Conservation (phyloP, 1,140 invertebrate species). For the Mycetomoellerius zeteki region DNA sequence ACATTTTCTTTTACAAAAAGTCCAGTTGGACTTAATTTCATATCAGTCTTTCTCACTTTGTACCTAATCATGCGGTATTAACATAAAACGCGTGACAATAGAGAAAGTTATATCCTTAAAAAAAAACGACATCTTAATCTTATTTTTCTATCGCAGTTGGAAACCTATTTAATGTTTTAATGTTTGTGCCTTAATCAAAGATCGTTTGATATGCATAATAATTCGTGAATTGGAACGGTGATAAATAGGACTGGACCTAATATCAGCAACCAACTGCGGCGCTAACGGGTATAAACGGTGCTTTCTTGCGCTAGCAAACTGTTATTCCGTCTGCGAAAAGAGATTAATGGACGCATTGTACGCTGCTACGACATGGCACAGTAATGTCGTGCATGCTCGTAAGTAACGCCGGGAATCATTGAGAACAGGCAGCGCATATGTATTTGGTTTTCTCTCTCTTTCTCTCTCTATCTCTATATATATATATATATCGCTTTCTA, state of each 20-base stretch:
- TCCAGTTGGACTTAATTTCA: slow-evolving; percentile 1
- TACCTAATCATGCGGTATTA: not conserved
- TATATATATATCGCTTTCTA: not conserved
- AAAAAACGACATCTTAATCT: slow-evolving; percentile 4
- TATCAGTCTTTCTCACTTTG: not conserved
- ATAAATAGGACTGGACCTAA: slow-evolving; percentile 32
- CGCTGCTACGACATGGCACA: slow-evolving; percentile 41
- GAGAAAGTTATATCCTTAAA: not conserved
- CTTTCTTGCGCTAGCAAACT: slow-evolving; percentile 52
- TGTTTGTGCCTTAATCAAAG: not conserved
- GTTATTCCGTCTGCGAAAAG: slow-evolving; percentile 52
- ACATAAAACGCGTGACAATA: not conserved
- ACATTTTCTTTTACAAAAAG: not conserved
- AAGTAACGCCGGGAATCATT: slow-evolving; percentile 55
- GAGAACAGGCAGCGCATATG: slow-evolving; percentile 46
- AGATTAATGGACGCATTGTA: slow-evolving; percentile 61
- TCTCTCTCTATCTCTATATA: slow-evolving; percentile 8
- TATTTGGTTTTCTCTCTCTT: slow-evolving; percentile 20
- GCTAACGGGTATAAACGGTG: slow-evolving; percentile 43
- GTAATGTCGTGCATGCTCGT: slow-evolving; percentile 60
- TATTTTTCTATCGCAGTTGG: not conserved
- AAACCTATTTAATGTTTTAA: not conserved
- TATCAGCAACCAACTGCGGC: slow-evolving; percentile 32
- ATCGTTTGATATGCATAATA: not conserved
- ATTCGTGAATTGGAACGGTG: not conserved